A percentile compares a stretch with the other conserved stretches of the same genome.
Evolutionary conservation across 2,888 invertebrate genomes (phyloP).

Genomic region (Megalurothrips usitatus): DNA sequence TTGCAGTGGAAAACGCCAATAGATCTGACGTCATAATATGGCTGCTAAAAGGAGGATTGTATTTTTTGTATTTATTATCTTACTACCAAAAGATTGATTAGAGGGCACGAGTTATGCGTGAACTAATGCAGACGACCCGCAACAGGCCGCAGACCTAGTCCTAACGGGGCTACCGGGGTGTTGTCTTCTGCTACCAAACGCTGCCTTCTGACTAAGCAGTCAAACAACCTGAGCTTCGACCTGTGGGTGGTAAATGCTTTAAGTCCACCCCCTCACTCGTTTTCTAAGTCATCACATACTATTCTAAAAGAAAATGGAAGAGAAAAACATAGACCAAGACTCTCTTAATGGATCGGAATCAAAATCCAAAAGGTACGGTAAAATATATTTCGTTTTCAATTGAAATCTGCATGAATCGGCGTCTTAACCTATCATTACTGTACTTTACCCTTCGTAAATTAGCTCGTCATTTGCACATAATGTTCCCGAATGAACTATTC

Average conservation of each 20-base stretch:
- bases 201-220: too few relatives aligned
- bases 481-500: too few relatives aligned
- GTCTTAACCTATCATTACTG: background rate
- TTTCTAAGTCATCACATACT: background rate
- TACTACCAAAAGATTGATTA: too few relatives aligned
- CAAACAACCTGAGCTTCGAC: too few relatives aligned
- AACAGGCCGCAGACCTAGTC: too few relatives aligned
- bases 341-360: background rate
- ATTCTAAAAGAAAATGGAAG: conserved; percentile 10
- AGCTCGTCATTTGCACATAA: background rate
- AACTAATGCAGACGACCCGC: too few relatives aligned
- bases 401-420: background rate
- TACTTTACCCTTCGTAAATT: background rate
- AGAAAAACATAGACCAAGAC: background rate
- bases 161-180: too few relatives aligned
- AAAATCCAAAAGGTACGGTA: background rate
- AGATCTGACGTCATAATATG: too few relatives aligned
- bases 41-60: too few relatives aligned
- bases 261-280: background rate
- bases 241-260: background rate
- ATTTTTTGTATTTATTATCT: too few relatives aligned
- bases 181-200: too few relatives aligned
- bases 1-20: background rate
- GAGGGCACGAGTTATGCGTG: too few relatives aligned
- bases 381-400: background rate